These are phyloP conservation scores for Eonycteris spelaea DNA, from an alignment of 2,113 vertebrate genomes.

Conservation along the genomic window DNA sequence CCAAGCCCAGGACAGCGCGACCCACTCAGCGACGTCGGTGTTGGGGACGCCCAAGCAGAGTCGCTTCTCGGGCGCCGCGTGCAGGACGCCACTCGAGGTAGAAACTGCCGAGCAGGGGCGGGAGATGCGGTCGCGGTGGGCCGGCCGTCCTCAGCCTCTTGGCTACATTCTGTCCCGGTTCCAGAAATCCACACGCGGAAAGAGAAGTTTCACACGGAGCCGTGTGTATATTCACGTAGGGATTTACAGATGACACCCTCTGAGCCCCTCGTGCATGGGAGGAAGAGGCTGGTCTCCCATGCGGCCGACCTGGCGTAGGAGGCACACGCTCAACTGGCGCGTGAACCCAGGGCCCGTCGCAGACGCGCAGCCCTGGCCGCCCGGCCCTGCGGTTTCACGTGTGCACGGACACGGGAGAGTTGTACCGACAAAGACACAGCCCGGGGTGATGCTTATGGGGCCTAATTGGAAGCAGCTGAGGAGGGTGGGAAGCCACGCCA, in stretches of 20 bases:
- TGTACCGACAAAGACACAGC: not conserved
- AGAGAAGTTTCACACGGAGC: not conserved
- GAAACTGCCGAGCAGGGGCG: not conserved
- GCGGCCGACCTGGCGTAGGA: not conserved
- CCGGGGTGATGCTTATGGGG: not conserved
- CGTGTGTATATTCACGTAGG: not conserved
- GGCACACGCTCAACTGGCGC: too few relatives aligned
- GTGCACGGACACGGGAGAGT: not conserved
- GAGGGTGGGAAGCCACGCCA: not conserved
- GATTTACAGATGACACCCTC: not conserved
- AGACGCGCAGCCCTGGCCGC: not conserved
- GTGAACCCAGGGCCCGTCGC: too few relatives aligned
- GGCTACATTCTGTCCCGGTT: not conserved
- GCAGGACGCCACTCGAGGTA: not conserved
- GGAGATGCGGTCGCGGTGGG: not conserved
- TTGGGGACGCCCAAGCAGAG: not conserved
- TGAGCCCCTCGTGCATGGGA: not conserved
- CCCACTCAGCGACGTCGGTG: accelerated
- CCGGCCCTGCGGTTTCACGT: not conserved
- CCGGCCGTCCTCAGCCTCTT: not conserved
- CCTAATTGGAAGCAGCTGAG: slow-evolving; percentile 67
- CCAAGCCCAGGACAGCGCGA: not conserved
- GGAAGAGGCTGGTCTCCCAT: not conserved
- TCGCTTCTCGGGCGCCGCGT: not conserved
- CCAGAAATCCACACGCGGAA: not conserved